Evolutionary conservation across 2,113 vertebrate species (phyloP), one percentile per base, ranked within the genome.

Genomic region (Vicugna pacos): DNA sequence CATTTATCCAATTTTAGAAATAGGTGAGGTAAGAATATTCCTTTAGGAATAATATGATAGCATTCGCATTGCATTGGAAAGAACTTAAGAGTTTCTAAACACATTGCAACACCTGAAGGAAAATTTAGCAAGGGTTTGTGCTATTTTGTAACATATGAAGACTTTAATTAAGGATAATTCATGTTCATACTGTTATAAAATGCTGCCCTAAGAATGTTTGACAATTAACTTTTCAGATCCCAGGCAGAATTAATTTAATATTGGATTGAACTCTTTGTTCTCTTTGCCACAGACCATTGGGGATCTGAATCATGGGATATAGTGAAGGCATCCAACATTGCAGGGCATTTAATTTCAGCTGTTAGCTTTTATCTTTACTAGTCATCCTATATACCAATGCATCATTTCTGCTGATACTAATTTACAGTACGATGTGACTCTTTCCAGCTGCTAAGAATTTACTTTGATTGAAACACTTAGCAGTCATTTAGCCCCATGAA

Each of bases 1-100:
- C 17, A 62, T 48, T 26, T 80, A 89, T 62, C 89, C 77, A 58
- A 16, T 73, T 94, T 95, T 96, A 96, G 77, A 89, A 91, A 76
- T 16, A 30, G 12, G 52, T 69, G 62, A 93, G 32, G 81, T 60
- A 88, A 96, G 70, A 76, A 16, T 65, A 67, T 62, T 91, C 35
- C 84, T 93, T 83, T 79, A 73, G 46, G 52, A 72, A 83, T 62
- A 77, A 62, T 77, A 35, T 62, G 56, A 67, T 16, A 81, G 26
- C 46, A 72, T 72, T 76, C 56, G 11, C 38, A 56, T 88, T 91
- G 50, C 13, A 52, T 72, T 94, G 76, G 32, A 80, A 94, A 86
- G 77, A 97, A 50, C 20, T 84, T 56, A 56, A 54, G 24, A 80
- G 12, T 62, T 93, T 97, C 90, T 67, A 88, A 77, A 85, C 16